A percentile compares a stretch with the other conserved stretches of the same genome.
Evolutionary conservation across 2,797 vertebrate genomes (phyloP).

Genomic region (Pogoniulus pusillus): DNA sequence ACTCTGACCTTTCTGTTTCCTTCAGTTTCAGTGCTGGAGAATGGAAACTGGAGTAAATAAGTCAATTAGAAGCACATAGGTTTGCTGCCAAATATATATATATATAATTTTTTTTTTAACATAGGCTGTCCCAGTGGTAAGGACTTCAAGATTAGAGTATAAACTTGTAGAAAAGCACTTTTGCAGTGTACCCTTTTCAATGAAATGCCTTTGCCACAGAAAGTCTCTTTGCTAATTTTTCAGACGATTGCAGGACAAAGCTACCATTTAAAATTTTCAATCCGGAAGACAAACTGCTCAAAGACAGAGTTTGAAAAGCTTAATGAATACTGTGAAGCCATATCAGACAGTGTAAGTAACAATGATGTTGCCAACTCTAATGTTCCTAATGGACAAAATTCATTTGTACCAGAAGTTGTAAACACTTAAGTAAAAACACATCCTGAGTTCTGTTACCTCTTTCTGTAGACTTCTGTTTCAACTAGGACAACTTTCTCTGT

Average conservation of each 20-base stretch:
- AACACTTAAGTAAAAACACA: neutral
- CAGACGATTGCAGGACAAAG: slow-evolving; percentile 60
- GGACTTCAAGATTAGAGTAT: neutral
- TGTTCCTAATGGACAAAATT: neutral
- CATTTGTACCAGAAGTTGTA: neutral
- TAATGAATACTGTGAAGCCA: slow-evolving; percentile 15
- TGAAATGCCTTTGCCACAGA: neutral
- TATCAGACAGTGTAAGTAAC: slow-evolving; percentile 56
- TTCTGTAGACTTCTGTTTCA: neutral
- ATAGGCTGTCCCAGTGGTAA: neutral
- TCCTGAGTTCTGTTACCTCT: neutral
- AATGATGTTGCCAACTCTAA: neutral
- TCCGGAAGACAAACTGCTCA: slow-evolving; percentile 70
- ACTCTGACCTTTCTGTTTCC: slow-evolving; percentile 9
- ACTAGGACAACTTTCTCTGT: neutral
- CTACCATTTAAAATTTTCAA: slow-evolving; percentile 29
- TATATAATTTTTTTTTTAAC: neutral
- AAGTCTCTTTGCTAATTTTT: slow-evolving; percentile 45
- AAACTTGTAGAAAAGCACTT: neutral
- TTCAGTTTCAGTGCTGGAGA: neutral
- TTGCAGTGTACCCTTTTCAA: neutral
- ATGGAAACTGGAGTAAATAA: neutral
- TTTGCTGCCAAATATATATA: neutral
- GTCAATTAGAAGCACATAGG: neutral
- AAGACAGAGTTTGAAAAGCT: slow-evolving; percentile 47